phyloP scores from a whole-genome alignment of 53 echinoderm and acorn worm species.

The Holothuria scabra region DNA sequence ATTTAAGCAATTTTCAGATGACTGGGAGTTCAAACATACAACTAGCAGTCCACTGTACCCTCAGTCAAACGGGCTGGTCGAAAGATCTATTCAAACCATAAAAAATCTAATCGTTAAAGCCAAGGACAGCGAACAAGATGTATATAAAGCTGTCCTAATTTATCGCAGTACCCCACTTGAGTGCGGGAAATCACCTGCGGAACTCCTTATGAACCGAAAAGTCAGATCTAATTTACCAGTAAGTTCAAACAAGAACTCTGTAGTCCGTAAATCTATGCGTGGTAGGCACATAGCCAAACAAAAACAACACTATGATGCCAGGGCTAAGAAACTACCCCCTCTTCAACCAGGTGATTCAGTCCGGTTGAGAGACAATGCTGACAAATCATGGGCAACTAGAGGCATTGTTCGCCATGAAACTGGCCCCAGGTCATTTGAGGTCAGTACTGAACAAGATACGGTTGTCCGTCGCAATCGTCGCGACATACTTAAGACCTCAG shows the following conservation, averaged over 20 bases:
- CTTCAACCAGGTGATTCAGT: not conserved
- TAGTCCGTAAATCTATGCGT: not conserved
- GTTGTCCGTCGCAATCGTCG: too few species aligned
- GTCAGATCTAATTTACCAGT: conserved; percentile 46
- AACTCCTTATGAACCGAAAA: too few species aligned
- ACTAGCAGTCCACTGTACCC: too few species aligned
- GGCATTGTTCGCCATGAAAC: not conserved
- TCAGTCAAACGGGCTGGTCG: too few species aligned
- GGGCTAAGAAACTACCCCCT: not conserved
- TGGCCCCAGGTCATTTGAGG: too few species aligned
- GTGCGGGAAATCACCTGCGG: conserved; percentile 52
- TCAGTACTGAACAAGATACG: too few species aligned
- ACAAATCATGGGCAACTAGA: not conserved
- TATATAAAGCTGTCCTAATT: conserved; percentile 32
- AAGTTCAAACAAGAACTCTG: too few species aligned
- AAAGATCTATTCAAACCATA: conserved; percentile 51
- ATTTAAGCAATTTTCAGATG: conserved; percentile 22
- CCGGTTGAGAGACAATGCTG: not conserved
- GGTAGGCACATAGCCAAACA: too few species aligned
- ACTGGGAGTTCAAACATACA: conserved; percentile 50
- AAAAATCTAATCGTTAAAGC: conserved; percentile 49
- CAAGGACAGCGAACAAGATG: conserved; percentile 36
- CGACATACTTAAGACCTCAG: too few species aligned
- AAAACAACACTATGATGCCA: not conserved
- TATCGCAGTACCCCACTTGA: conserved; percentile 63